Evolutionary conservation across 2,113 vertebrate species (phyloP).

Genomic region (Falcunculus frontatus): DNA sequence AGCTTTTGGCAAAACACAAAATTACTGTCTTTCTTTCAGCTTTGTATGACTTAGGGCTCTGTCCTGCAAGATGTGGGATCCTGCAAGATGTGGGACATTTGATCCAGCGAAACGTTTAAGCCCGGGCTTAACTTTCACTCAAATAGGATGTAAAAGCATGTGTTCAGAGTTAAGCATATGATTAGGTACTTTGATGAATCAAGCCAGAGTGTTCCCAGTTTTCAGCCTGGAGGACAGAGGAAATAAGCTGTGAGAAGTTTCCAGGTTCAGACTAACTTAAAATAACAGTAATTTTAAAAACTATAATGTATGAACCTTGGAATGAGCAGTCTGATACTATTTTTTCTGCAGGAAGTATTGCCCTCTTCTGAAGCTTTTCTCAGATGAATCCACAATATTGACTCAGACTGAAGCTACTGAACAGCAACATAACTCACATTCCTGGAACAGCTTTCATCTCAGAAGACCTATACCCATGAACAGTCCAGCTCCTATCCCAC

Average conservation of each 20-base stretch:
- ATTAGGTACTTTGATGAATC: slow-evolving; percentile 22
- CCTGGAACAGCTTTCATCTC: neutral
- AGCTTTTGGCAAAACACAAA: neutral
- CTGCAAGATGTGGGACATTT: neutral
- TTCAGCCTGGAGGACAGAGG: neutral
- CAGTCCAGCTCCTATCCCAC: neutral
- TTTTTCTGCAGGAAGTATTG: neutral
- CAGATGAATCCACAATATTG: neutral
- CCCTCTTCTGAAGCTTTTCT: neutral
- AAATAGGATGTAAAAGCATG: neutral
- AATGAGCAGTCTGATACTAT: neutral
- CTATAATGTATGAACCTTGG: neutral
- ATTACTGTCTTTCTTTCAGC: neutral
- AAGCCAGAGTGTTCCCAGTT: neutral
- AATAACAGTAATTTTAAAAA: neutral
- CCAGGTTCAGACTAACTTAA: neutral
- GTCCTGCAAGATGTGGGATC: neutral
- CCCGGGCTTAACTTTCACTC: slow-evolving; percentile 9
- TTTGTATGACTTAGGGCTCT: neutral
- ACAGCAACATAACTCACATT: neutral
- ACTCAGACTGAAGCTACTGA: neutral
- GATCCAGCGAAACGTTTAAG: neutral
- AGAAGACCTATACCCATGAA: neutral
- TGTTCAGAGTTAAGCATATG: slow-evolving; percentile 17
- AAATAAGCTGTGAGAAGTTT: neutral